Evolutionary conservation across 1,140 invertebrate species (phyloP), one percentile per base, ranked within the genome.

Genomic region (Aphelenchoides avenae): DNA sequence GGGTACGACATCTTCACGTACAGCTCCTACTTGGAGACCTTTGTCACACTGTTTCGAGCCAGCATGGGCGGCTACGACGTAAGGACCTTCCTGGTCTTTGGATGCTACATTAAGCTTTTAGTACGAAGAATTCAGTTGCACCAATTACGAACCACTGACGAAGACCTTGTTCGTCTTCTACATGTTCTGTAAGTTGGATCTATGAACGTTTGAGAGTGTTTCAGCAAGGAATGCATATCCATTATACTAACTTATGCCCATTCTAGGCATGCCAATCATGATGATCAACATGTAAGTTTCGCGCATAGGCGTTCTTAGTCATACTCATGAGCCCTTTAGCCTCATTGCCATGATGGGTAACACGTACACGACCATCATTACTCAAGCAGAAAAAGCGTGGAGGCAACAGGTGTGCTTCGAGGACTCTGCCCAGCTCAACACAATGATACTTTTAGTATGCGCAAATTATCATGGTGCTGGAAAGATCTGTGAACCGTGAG

Each of bases 331-430:
- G 9, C 9, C 13, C 13, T 36, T 7, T 49, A 7, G 9, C 18
- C 34, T 66, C n/a, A 63, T 63, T 30, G 81, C 81, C 40, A 83
- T 82, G 81, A 83, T 82, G 80, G 81, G 81, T 30, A 82, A 83
- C 64, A 82, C 81, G 1, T 82, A 82, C 71, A 77, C 78, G 26
- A 70, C 72, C 47, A 89, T 98, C 43, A 97, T 96, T 56, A 88
- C 91, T 76, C 89, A 93, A 76, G 95, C 91, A 41, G 92, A 97
- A 78, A 96, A 96, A 78, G 92, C 97, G 78, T 97, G 89, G 87
- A 86, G 94, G 76, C 94, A 95, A 80, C 92, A 93, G 84, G 89
- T 91, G 75, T 75, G 58, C 52, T 18, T 49, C 31, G 37, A n/a
- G 27, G 11, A 27, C 34, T 13, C 48, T 29, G 39, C 31, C 37